Conservation (phyloP, 2,888 invertebrate species). For the Julus scandinavius region DNA sequence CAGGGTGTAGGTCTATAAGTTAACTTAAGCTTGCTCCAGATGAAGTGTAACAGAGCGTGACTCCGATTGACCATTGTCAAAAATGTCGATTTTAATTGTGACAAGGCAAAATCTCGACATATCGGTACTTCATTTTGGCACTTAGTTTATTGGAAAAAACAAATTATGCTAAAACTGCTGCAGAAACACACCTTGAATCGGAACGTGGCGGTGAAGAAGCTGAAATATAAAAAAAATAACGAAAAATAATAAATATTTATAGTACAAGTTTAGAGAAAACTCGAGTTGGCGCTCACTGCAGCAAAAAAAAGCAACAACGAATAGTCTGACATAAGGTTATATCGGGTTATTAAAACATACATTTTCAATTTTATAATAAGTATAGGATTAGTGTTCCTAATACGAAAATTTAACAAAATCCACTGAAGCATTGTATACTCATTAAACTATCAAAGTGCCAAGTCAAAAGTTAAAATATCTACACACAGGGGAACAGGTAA, state of each 20-base stretch:
- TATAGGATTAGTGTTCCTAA: not conserved
- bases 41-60: not conserved
- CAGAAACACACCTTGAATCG: slow-evolving; percentile 7
- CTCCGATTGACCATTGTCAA: not conserved
- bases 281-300: not conserved
- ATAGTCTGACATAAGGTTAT: not conserved
- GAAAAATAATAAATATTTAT: slow-evolving; percentile 19
- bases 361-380: not conserved
- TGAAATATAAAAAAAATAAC: slow-evolving; percentile 6
- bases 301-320: not conserved
- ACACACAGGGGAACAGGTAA: not conserved
- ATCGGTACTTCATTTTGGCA: not conserved
- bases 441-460: not conserved
- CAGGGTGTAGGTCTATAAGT: not conserved
- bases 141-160: not conserved
- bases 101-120: not conserved
- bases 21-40: not conserved
- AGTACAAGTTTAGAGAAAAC: not conserved
- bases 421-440: not conserved
- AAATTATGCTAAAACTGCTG: not conserved
- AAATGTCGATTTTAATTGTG: slow-evolving; percentile 24
- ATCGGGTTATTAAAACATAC: not conserved
- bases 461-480: not conserved
- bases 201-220: not conserved
- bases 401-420: not conserved